phyloP scores from a whole-genome alignment of 1,140 invertebrate genomes.

The Tyrophagus putrescentiae region DNA sequence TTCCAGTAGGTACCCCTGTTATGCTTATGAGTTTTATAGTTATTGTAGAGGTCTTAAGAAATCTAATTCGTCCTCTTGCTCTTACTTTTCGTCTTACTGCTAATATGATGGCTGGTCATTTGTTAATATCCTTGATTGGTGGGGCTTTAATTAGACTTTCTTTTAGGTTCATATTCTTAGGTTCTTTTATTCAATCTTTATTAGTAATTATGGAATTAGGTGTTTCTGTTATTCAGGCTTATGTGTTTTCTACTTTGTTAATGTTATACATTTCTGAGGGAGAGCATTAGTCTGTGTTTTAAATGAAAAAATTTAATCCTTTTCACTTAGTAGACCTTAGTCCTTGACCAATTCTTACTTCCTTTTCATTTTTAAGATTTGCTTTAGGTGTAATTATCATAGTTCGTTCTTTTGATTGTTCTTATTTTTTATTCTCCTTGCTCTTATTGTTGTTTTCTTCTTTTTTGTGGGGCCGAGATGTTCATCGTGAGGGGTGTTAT shows the following conservation, averaged over 20 bases:
- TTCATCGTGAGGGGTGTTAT: conserved; percentile 34
- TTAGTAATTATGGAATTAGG: conserved; percentile 39
- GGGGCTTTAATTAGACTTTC: conserved; percentile 29
- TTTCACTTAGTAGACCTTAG: conserved; percentile 37
- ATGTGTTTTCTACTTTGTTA: conserved; percentile 36
- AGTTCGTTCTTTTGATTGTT: conserved; percentile 32
- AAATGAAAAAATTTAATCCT: conserved; percentile 10
- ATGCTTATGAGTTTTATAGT: conserved; percentile 39
- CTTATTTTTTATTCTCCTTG: conserved; percentile 36
- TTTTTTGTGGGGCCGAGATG: conserved; percentile 47
- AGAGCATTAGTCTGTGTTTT: conserved; percentile 17
- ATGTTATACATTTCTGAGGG: conserved; percentile 16
- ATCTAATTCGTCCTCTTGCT: conserved; percentile 44
- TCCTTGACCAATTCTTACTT: conserved; percentile 36
- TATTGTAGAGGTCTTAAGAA: conserved; percentile 35
- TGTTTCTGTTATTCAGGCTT: conserved; percentile 41
- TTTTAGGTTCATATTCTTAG: conserved; percentile 33
- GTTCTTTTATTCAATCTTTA: conserved; percentile 35
- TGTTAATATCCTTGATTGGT: conserved; percentile 42
- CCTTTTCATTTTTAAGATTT: conserved; percentile 35
- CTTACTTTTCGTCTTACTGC: conserved; percentile 47
- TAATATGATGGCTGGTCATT: conserved; percentile 51
- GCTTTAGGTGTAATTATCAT: conserved; percentile 39
- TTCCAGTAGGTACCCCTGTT: conserved; percentile 42
- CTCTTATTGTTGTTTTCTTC: conserved; percentile 37